phyloP scores from a whole-genome alignment of 2,888 invertebrate species.

The Acleris literana region DNA sequence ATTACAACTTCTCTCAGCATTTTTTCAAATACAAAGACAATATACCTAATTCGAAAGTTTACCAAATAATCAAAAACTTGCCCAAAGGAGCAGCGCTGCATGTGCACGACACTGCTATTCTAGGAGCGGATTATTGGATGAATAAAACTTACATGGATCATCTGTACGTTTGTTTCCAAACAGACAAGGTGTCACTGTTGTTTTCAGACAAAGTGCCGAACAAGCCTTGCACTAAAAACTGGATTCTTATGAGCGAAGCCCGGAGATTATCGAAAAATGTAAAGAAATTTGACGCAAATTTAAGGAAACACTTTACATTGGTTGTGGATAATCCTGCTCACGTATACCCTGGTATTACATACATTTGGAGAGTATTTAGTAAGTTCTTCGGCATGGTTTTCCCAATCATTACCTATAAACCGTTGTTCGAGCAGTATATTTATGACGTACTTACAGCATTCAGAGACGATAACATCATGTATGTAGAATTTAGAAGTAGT shows the following conservation, averaged over 20 bases:
- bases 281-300: constrained; percentile 73
- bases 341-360: constrained; percentile 79
- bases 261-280: constrained; percentile 66
- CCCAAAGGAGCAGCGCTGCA: constrained; percentile 91
- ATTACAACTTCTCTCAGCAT: constrained; percentile 86
- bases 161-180: constrained; percentile 80
- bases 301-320: constrained; percentile 82
- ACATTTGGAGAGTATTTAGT: constrained; percentile 84
- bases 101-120: constrained; percentile 86
- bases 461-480: constrained; percentile 87
- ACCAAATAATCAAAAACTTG: constrained; percentile 85
- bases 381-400: constrained; percentile 80
- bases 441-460: constrained; percentile 85
- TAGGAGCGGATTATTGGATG: constrained; percentile 85
- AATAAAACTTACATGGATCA: constrained; percentile 85
- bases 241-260: constrained; percentile 76
- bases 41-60: constrained; percentile 86
- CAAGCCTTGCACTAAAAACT: constrained; percentile 55
- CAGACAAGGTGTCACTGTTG: constrained; percentile 46
- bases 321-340: constrained; percentile 72
- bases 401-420: constrained; percentile 84
- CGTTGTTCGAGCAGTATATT: constrained; percentile 86
- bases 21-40: constrained; percentile 84
- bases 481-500: constrained; percentile 86
- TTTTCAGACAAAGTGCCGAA: constrained; percentile 59